Evolutionary conservation across 2,888 invertebrate species (phyloP).

Genomic region (Eupithecia vulgata): DNA sequence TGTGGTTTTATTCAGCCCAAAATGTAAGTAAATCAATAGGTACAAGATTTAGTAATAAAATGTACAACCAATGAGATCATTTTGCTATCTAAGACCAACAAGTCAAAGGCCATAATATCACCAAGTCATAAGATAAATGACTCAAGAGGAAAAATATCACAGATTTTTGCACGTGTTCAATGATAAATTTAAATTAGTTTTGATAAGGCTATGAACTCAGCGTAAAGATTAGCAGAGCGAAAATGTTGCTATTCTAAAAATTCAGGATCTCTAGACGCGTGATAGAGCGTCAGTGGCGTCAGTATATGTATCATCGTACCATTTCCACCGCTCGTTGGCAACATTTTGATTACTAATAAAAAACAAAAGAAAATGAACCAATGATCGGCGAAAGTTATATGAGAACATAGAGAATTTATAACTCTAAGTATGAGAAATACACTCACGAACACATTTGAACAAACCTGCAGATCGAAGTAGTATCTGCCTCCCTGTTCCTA

Average conservation of each 20-base stretch:
- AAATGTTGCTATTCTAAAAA: background rate
- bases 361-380: too few species aligned
- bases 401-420: too few species aligned
- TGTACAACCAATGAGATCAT: background rate
- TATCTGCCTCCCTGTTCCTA: too few species aligned
- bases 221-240: background rate
- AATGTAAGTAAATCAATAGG: background rate
- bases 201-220: background rate
- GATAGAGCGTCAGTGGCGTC: background rate
- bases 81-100: background rate
- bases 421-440: too few species aligned
- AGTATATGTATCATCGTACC: background rate
- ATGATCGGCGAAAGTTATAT: background rate
- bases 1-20: background rate
- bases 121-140: background rate
- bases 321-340: too few species aligned
- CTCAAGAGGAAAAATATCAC: background rate
- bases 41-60: background rate
- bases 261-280: background rate
- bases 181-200: background rate
- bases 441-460: too few species aligned
- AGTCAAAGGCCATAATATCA: background rate
- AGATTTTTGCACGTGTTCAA: background rate
- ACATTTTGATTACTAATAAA: too few species aligned
- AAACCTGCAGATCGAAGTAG: too few species aligned